Base-by-base conservation (phyloP, 2,888 invertebrate species). In the Eudasyphora cyanicolor region DNA sequence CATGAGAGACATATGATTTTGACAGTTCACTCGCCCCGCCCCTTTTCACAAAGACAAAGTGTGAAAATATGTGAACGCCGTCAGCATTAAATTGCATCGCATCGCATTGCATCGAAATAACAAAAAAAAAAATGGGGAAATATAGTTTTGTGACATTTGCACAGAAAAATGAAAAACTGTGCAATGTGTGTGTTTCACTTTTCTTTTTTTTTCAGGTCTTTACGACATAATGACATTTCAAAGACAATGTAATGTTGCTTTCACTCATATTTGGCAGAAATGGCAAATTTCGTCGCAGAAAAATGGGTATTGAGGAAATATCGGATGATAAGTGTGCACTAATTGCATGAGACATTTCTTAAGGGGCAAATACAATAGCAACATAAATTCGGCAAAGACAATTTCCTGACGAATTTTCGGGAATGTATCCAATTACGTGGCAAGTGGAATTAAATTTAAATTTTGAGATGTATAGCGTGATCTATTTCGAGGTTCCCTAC, bases 61-160 rank as follows among this genome's bases (percentile, higher is more conserved):
- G 80, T 84, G 78, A 84, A 78, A 80, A 77, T 67, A 67, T 81
- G 19, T 78, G 71, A 38, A 84, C 78, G n/a, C n/a, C n/a, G n/a
- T n/a, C n/a, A n/a, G n/a, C n/a, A n/a, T n/a, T n/a, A n/a, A n/a
- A n/a, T n/a, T n/a, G n/a, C n/a, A n/a, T n/a, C n/a, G n/a, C n/a
- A n/a, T n/a, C n/a, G 80, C 80, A 81, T 69, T 79, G 3, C 4
- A 8, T 8, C 32, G 49, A 70, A 38, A 70, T 12, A 19, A 67
- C 12, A 54, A 54, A 57, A 2, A 42, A 12, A 24, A n/a, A 64
- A 73, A 38, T 38, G 64, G 21, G 19, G 51, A 73, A 69, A 69
- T 54, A 75, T 24, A 14, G 24, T 82, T 75, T 78, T 17, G 2
- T 29, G 8, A n/a, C n/a, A n/a, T n/a, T n/a, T n/a, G n/a, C n/a